phyloP scores from a whole-genome alignment of 2,113 vertebrate genomes.

The Peromyscus polionotus region DNA sequence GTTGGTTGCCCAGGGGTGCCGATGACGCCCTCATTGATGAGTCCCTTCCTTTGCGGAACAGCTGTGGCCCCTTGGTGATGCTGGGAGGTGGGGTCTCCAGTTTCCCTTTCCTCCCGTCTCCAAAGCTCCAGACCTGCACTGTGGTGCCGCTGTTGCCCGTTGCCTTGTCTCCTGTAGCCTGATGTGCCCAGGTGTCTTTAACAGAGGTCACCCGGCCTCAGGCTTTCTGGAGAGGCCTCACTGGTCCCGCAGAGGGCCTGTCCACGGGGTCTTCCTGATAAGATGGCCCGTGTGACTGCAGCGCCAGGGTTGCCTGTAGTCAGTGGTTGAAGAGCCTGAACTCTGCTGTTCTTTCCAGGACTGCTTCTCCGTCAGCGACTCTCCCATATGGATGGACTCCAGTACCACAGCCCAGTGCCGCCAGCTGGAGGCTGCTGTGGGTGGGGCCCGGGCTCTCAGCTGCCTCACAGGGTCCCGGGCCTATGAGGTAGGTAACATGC shows the following conservation, averaged over 20 bases:
- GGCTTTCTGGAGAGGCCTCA: background rate
- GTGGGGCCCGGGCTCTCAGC: conserved; percentile 91
- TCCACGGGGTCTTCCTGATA: fast-evolving
- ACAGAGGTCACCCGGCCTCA: background rate
- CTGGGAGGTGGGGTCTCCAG: background rate
- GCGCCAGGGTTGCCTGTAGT: fast-evolving
- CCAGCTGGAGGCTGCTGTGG: conserved; percentile 89
- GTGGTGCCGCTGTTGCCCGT: fast-evolving
- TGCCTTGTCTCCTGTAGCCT: background rate
- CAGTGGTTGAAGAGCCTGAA: fast-evolving
- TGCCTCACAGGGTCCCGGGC: conserved; percentile 95
- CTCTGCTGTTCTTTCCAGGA: conserved; percentile 82
- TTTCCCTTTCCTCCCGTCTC: background rate
- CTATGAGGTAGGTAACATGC: conserved; percentile 91
- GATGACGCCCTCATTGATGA: background rate
- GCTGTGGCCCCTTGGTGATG: background rate
- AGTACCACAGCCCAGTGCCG: conserved; percentile 92
- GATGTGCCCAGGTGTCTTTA: fast-evolving
- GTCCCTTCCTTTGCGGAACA: background rate
- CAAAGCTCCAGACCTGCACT: no score
- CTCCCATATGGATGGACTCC: conserved; percentile 98
- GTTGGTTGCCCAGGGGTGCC: background rate
- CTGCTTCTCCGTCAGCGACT: conserved; percentile 91
- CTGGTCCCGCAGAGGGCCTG: background rate
- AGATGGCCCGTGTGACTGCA: fast-evolving